phyloP scores from a whole-genome alignment of 2,113 vertebrate genomes.

The Hippocampus mohnikei region DNA sequence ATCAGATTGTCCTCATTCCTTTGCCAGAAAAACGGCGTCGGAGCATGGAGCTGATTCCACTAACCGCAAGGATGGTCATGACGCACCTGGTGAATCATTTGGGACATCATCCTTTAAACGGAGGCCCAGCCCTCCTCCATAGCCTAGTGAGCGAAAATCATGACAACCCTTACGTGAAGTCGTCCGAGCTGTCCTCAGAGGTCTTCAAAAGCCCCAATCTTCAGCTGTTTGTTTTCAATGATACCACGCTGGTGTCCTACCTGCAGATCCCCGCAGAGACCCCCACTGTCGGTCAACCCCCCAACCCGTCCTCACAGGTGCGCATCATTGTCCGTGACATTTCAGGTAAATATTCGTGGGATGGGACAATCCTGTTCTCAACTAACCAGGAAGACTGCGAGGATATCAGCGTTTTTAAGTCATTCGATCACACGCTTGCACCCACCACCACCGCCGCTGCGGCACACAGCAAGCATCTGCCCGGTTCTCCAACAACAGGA shows the following conservation, averaged over 20 bases:
- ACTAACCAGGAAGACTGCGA: constrained; percentile 75
- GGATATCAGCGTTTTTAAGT: constrained; percentile 30
- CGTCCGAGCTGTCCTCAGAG: constrained; percentile 87
- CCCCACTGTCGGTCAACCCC: constrained; percentile 32
- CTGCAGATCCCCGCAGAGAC: constrained; percentile 83
- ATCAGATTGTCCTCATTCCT: constrained; percentile 12
- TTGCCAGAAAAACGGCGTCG: constrained; percentile 84
- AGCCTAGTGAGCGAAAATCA: constrained; percentile 94
- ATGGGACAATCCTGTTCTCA: constrained; percentile 84
- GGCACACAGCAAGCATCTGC: constrained; percentile 26
- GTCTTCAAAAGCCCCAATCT: constrained; percentile 95
- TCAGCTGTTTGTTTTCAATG: constrained; percentile 95
- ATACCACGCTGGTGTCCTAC: constrained; percentile 93
- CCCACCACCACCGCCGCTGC: constrained; percentile 3
- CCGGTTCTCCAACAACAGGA: constrained; percentile 39
- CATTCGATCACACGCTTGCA: constrained; percentile 21
- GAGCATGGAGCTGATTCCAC: constrained; percentile 89
- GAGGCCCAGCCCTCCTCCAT: constrained; percentile 89
- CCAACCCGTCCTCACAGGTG: constrained; percentile 78
- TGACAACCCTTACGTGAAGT: constrained; percentile 86
- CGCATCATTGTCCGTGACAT: constrained; percentile 94
- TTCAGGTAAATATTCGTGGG: constrained; percentile 98
- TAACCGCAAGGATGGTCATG: constrained; percentile 94
- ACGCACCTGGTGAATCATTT: constrained; percentile 95
- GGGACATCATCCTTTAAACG: constrained; percentile 87